Conservation (phyloP, 2,888 invertebrate species). For the Amblyjoppa fuscipennis region DNA sequence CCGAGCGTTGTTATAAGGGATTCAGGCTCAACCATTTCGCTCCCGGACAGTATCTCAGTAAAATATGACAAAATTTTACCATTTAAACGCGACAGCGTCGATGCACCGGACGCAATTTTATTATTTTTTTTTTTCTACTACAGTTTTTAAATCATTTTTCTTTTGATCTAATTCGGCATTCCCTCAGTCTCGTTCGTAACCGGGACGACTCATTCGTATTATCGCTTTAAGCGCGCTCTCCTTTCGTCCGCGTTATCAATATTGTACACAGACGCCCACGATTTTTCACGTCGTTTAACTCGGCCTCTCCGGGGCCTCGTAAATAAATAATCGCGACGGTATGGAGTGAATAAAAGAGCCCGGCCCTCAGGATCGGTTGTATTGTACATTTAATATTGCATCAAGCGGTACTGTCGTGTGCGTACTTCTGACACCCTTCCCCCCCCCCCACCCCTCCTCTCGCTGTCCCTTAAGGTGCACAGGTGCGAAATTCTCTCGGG, state of each 20-base stretch:
- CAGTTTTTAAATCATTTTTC: slow-evolving; percentile 3
- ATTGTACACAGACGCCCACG: slow-evolving; percentile 55
- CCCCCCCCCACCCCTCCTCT: not conserved
- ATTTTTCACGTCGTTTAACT: slow-evolving; percentile 43
- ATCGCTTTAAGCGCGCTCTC: slow-evolving; percentile 21
- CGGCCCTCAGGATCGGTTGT: not conserved
- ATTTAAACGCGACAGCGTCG: not conserved
- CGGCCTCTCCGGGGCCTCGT: slow-evolving; percentile 2
- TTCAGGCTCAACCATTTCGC: no score
- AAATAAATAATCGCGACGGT: slow-evolving; percentile 54
- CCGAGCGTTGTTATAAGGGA: no score
- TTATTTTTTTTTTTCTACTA: not conserved
- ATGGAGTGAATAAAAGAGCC: slow-evolving; percentile 39
- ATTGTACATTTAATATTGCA: slow-evolving; percentile 46
- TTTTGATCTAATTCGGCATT: slow-evolving; percentile 57
- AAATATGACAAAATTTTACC: no score
- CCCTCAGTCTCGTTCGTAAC: slow-evolving; percentile 39
- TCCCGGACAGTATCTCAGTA: no score
- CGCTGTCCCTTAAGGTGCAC: slow-evolving; percentile 22
- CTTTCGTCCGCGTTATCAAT: slow-evolving; percentile 51
- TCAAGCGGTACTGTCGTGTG: not conserved
- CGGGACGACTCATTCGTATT: slow-evolving; percentile 53
- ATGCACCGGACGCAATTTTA: slow-evolving; percentile 6
- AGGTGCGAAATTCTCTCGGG: slow-evolving; percentile 57
- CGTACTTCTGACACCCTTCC: not conserved